These are phyloP conservation scores for Trimorus sp. DNA, from an alignment of 2,888 invertebrate species.

Conservation along the genomic window DNA sequence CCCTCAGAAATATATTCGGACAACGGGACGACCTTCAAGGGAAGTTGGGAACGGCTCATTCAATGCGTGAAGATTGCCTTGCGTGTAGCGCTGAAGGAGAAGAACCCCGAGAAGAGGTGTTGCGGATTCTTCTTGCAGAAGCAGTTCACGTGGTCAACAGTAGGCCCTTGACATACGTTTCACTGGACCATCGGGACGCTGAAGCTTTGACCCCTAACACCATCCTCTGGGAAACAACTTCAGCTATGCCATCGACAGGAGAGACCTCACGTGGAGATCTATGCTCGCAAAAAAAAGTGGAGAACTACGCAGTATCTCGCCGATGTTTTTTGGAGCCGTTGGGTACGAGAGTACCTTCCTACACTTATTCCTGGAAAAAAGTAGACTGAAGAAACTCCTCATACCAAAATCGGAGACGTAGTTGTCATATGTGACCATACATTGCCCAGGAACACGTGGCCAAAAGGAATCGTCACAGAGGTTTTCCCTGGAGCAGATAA, in stretches of 20 bases:
- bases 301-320: conserved; percentile 40
- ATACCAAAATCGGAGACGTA: conserved; percentile 23
- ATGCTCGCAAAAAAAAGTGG: too few relatives aligned
- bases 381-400: conserved; percentile 58
- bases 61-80: neutral
- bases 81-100: neutral
- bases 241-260: too few relatives aligned
- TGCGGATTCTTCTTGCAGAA: too few relatives aligned
- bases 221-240: too few relatives aligned
- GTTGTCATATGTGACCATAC: conserved; percentile 30
- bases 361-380: conserved; percentile 54
- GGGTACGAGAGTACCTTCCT: conserved; percentile 73
- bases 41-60: neutral
- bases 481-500: conserved; percentile 17
- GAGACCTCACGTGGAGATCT: too few relatives aligned
- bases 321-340: conserved; percentile 69
- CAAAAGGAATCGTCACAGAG: conserved; percentile 10
- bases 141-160: too few relatives aligned
- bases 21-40: too few relatives aligned
- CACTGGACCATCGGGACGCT: too few relatives aligned
- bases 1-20: too few relatives aligned
- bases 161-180: too few relatives aligned
- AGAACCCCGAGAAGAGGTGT: neutral
- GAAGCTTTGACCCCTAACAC: too few relatives aligned
- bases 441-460: conserved; percentile 30